A percentile compares a stretch with the other conserved stretches of the same genome.
phyloP scores from a whole-genome alignment of 1,140 invertebrate genomes.

The Bombyx mandarina region DNA sequence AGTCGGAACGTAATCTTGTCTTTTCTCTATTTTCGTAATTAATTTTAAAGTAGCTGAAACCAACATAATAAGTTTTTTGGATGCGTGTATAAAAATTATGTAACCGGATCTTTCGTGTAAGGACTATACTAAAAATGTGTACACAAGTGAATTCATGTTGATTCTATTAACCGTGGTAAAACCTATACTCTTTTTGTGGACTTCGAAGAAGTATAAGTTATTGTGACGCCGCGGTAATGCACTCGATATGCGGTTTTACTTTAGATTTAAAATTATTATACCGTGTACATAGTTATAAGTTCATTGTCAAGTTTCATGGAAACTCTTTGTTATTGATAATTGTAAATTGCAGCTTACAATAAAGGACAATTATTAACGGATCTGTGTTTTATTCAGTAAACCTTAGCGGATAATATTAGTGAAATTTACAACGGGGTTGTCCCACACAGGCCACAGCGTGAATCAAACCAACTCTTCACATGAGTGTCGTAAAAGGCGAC shows the following conservation, averaged over 20 bases:
- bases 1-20: too few species aligned
- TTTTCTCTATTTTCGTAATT: too few species aligned
- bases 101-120: conserved; percentile 13
- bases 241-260: conserved; percentile 26
- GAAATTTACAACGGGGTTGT: too few species aligned
- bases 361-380: conserved; percentile 39
- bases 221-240: conserved; percentile 16
- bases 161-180: conserved; percentile 17
- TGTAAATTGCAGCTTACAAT: conserved; percentile 60
- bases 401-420: too few species aligned
- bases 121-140: too few species aligned
- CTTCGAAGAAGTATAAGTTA: conserved; percentile 36
- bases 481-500: too few species aligned
- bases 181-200: conserved; percentile 19
- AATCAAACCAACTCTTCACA: too few species aligned
- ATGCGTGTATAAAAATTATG: conserved; percentile 14
- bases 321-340: conserved; percentile 59
- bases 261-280: conserved; percentile 12
- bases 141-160: too few species aligned
- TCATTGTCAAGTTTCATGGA: conserved; percentile 52
- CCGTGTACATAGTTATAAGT: conserved; percentile 44
- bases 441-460: too few species aligned
- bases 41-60: too few species aligned
- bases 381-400: conserved; percentile 1
- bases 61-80: too few species aligned